These are phyloP conservation scores for Myiozetetes cayanensis DNA, from an alignment of 2,113 vertebrate species.

Conservation along the genomic window DNA sequence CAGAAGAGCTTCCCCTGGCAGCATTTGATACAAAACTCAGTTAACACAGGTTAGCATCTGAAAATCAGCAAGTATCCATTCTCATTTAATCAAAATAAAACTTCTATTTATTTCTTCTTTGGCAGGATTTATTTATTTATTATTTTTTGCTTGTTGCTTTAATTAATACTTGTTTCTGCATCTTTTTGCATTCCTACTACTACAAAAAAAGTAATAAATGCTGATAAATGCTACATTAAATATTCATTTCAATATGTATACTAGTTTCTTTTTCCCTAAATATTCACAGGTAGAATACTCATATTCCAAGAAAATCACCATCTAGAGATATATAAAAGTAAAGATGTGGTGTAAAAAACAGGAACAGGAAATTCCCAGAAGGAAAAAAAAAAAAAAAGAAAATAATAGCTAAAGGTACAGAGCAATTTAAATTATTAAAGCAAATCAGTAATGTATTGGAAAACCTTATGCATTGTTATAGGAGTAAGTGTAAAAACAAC, in stretches of 20 bases:
- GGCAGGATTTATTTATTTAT: background rate
- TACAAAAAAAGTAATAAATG: background rate
- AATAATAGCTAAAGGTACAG: background rate
- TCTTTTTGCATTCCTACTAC: background rate
- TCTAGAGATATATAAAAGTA: background rate
- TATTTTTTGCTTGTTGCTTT: background rate
- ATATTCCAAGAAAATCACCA: background rate
- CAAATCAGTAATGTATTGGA: background rate
- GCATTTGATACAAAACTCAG: background rate
- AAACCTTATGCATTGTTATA: background rate
- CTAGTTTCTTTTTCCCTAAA: background rate
- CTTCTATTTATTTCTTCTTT: background rate
- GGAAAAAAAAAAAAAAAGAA: background rate
- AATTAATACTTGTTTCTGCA: background rate
- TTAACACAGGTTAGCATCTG: background rate
- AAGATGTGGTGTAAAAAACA: background rate
- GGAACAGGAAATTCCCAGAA: background rate
- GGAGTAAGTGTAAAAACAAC: background rate
- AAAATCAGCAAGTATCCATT: background rate
- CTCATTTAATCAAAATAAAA: background rate
- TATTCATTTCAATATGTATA: background rate
- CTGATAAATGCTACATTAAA: background rate
- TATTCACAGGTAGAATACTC: background rate
- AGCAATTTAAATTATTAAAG: background rate
- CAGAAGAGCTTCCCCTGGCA: background rate